Percentiles rank a stretch among this genome's conserved stretches.
These are phyloP conservation scores for Caenorhabditis macrosperma DNA, from an alignment of 2,888 invertebrate genomes.

Conservation along the genomic window DNA sequence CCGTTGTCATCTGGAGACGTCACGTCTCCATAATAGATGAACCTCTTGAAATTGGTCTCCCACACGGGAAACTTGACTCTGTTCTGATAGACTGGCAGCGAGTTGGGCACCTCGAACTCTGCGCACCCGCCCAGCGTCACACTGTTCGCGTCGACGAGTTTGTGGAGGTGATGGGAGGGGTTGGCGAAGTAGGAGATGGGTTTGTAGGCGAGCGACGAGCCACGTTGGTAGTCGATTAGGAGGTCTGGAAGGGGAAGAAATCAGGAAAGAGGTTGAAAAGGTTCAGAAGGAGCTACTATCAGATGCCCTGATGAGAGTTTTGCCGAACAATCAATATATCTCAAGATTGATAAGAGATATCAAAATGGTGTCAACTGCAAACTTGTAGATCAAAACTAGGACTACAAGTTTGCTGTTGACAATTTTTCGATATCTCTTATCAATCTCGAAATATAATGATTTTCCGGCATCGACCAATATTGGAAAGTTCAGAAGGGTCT, in stretches of 20 bases:
- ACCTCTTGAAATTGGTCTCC: conserved; percentile 66
- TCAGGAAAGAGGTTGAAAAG: not conserved
- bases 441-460: too few relatives aligned
- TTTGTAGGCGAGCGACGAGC: conserved; percentile 40
- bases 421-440: too few relatives aligned
- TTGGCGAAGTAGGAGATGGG: conserved; percentile 56
- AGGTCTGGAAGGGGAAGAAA: conserved; percentile 59
- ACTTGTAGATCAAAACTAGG: too few relatives aligned
- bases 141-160: not conserved
- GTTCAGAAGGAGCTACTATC: too few relatives aligned
- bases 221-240: conserved; percentile 68
- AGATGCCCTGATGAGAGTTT: too few relatives aligned
- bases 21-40: conserved; percentile 47
- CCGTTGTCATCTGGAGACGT: conserved; percentile 4
- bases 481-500: too few relatives aligned
- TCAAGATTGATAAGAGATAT: too few relatives aligned
- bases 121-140: conserved; percentile 43
- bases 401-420: too few relatives aligned
- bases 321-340: too few relatives aligned
- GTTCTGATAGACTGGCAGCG: conserved; percentile 57
- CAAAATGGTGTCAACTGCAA: too few relatives aligned
- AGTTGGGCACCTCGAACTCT: conserved; percentile 57
- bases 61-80: conserved; percentile 66
- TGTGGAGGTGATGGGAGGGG: conserved; percentile 25
- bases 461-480: too few relatives aligned